phyloP scores from a whole-genome alignment of 2,888 invertebrate genomes.

The Mycalesis mineus region DNA sequence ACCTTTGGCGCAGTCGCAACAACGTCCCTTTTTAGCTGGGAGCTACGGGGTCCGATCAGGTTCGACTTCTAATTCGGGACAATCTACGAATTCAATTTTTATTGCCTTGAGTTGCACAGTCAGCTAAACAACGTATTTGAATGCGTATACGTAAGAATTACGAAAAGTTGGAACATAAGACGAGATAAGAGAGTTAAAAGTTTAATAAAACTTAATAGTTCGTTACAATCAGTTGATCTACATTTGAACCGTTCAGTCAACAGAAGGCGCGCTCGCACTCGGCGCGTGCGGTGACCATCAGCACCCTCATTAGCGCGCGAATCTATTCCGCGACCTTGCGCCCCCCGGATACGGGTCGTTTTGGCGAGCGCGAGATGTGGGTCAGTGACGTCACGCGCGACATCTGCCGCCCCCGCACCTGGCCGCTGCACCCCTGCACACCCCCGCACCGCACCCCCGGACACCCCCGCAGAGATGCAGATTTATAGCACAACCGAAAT shows the following conservation, averaged over 20 bases:
- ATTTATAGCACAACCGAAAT: slow-evolving; percentile 47
- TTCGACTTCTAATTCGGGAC: no score
- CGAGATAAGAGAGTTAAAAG: no score
- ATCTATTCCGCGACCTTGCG: neutral
- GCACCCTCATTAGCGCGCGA: neutral
- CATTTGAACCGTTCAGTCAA: neutral
- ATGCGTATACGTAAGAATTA: no score
- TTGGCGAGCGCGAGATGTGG: slow-evolving; percentile 43
- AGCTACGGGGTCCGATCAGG: no score
- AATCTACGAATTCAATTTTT: no score
- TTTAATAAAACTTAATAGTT: no score
- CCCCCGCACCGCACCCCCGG: slow-evolving; percentile 23
- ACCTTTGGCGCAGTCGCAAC: no score
- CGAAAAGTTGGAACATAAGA: no score
- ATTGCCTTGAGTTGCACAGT: no score
- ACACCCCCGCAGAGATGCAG: slow-evolving; percentile 47
- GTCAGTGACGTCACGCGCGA: slow-evolving; percentile 46
- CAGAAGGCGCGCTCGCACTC: neutral
- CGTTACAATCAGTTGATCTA: no score
- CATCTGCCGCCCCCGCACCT: slow-evolving; percentile 73
- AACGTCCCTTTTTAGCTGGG: no score
- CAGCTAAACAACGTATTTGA: no score
- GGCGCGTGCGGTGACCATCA: neutral
- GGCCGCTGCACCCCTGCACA: slow-evolving; percentile 32
- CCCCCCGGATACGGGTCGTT: slow-evolving; percentile 16